Base-by-base conservation (phyloP, 2,888 invertebrate species). In the Cheiracanthium punctorium region DNA sequence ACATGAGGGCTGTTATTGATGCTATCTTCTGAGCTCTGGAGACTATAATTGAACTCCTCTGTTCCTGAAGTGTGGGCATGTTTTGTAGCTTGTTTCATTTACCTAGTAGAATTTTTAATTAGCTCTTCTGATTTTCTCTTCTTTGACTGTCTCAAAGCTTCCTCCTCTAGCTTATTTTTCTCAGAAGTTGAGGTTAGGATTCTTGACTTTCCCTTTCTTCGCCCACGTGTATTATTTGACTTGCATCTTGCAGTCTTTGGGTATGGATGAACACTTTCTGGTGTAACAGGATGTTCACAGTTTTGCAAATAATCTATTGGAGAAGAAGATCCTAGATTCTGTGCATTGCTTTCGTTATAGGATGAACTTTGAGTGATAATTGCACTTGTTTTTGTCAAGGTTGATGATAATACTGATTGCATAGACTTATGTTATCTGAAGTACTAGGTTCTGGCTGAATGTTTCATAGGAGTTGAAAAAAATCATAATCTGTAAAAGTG, bases 1-100 rank as follows among this genome's bases (percentile, higher is more conserved):
- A 14, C 67, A 67, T 67, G 29, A 24, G 28, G 29, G 67, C 67
- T 67, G 67, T 67, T 29, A 67, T 28, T 67, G 67, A 67, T 67
- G 67, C 67, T 29, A 30, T 67, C 30, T 30, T 67, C 28, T 67
- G 67, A 67, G 24, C 67, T 67, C 24, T 30, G 29, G 37, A 67
- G 67, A 67, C 30, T 67, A 67, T 67, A 67, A 67, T 67, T 30
- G 67, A 67, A 67, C 37, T 10, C 10, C 37, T 37, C 37, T 37
- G 10, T 37, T 37, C 10, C 37, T 37, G 37, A 37, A 37, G 4
- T 10, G 37, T 37, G 10, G 4, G 4, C 37, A 37, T 20, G 14
- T 67, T 52, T 20, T 52, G 52, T 4, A 52, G 52, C 20, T 17
- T 52, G n/a, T 52, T 52, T 52, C 4, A 17, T 17, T 20, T 5